Evolutionary conservation across 2,113 vertebrate species (phyloP), one percentile per base, ranked within the genome.

Genomic region (Festucalex cinctus): DNA sequence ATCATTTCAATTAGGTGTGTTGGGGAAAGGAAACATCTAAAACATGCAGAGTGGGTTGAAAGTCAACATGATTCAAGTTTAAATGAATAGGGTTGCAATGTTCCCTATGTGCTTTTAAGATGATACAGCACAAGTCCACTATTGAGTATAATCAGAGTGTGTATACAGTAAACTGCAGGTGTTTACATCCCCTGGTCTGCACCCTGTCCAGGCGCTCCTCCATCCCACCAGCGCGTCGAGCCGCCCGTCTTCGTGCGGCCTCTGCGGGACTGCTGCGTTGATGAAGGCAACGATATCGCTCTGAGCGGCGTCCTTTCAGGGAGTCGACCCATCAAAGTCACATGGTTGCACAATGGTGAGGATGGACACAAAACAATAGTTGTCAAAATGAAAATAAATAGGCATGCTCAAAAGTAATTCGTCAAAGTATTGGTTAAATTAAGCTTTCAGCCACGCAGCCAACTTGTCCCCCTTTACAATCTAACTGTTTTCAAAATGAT

Each of bases 321-420:
- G 36, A 81, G 75, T 69, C 80, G 76, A 69, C 90, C 91, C 0
- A 76, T 91, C 62, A 82, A 48, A 43, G 78, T 88, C 58, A 83
- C 74, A 1, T 91, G 90, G 91, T 44, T 91, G 62, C 91, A 92
- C 74, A 92, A 92, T 75, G 91, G 91, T 91, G 72, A 88, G 90
- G 53, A 62, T 9, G 53, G 43, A 65, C 62, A 3, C 3, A 36
- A 24, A 49, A 10, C 43, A 32, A 9, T 22, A 9, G 20, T 24
- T 35, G 26, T 16, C 26, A 32, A 28, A 28, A 56, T 24, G 9
- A 22, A 49, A 9, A 22, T n/a, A 49, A 20, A 49, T 9, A n/a
- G 39, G 39, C 39, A 13, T 3, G 39, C 6, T 17, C 1, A 46
- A 46, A 46, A 20, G 17, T 6, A 17, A 19, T 19, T 17, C 17